Conservation (phyloP, 2,113 vertebrate species). For the Cyanoliseus patagonus region DNA sequence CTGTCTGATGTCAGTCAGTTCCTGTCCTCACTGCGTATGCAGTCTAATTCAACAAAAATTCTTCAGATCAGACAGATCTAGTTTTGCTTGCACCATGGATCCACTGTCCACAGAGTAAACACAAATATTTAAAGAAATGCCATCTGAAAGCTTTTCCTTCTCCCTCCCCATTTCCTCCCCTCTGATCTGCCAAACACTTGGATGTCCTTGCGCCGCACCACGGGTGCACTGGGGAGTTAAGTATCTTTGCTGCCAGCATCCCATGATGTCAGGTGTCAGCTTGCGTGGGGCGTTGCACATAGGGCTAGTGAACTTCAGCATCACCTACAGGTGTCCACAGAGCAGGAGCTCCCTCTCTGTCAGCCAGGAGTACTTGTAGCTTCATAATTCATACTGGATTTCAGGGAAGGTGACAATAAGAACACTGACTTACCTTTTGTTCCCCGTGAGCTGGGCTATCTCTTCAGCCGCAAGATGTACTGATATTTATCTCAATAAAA, state of each 20-base stretch:
- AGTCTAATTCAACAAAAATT: background rate
- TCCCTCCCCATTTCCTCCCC: background rate
- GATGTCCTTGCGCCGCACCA: accelerated
- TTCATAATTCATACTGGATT: background rate
- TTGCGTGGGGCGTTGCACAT: accelerated
- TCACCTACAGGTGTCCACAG: background rate
- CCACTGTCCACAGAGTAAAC: background rate
- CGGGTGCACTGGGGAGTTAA: accelerated
- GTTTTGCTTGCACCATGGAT: background rate
- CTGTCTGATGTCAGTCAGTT: background rate
- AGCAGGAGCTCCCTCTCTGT: background rate
- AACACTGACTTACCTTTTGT: background rate
- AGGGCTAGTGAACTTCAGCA: accelerated
- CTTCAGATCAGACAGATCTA: background rate
- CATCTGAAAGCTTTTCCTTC: background rate
- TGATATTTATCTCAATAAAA: background rate
- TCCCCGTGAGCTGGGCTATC: background rate
- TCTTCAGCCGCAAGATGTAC: background rate
- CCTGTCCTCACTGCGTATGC: background rate
- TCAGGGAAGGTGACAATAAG: too few relatives aligned
- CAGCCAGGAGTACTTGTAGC: background rate
- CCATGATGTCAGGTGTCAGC: background rate
- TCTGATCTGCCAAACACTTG: accelerated
- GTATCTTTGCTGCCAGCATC: background rate
- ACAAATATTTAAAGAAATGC: background rate